These are phyloP conservation scores for Brachionus rubens DNA, from an alignment of 1,140 invertebrate genomes.

Conservation along the genomic window DNA sequence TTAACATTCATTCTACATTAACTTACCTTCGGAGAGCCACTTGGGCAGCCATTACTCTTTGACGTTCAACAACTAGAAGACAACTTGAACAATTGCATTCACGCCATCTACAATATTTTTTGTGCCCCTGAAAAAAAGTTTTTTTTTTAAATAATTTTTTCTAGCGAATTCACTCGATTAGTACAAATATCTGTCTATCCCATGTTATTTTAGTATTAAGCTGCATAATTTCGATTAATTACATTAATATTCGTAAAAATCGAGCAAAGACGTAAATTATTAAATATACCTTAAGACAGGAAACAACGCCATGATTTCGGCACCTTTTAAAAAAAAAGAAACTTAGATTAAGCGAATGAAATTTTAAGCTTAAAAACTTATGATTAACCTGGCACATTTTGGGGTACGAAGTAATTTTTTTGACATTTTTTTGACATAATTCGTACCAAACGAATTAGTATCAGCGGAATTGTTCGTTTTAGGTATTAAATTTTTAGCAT, in stretches of 20 bases:
- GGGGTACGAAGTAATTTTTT: slow-evolving; percentile 69
- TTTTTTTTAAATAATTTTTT: background rate
- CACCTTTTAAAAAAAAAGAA: slow-evolving; percentile 64
- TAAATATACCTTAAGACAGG: slow-evolving; percentile 67
- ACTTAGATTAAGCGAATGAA: no score
- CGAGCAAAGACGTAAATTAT: no score
- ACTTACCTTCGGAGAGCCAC: slow-evolving; percentile 63
- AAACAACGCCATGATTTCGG: slow-evolving; percentile 89
- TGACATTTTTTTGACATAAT: background rate
- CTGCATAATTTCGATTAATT: no score
- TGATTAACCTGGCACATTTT: slow-evolving; percentile 71
- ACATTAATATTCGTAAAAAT: no score
- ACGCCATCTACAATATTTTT: slow-evolving; percentile 68
- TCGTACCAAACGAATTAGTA: no score
- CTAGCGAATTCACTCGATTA: no score
- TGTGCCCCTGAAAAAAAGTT: slow-evolving; percentile 70
- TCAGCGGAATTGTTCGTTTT: background rate
- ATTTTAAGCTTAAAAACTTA: background rate
- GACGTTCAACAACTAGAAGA: slow-evolving; percentile 86
- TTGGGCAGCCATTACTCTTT: slow-evolving; percentile 94
- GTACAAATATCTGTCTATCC: no score
- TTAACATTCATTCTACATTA: background rate
- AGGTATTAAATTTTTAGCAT: no score
- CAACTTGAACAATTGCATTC: slow-evolving; percentile 90
- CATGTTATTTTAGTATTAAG: no score